Percentiles rank a stretch among this genome's conserved stretches.
Evolutionary conservation across 1,140 invertebrate species (phyloP).

Genomic region (Sogatella furcifera): DNA sequence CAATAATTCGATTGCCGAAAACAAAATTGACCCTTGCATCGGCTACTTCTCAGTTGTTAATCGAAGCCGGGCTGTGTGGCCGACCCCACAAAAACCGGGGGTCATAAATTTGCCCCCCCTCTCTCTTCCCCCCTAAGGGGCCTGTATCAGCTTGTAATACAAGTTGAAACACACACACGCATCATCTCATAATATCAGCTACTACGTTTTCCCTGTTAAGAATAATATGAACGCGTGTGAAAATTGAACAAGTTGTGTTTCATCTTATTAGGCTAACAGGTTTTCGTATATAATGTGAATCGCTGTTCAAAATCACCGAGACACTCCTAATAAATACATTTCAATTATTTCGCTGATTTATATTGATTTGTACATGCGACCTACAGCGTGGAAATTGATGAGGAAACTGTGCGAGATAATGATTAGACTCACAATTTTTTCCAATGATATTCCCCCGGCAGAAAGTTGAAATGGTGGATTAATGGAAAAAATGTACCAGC

Average conservation of each 20-base stretch:
- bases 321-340: background rate
- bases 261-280: no score
- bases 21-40: background rate
- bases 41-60: background rate
- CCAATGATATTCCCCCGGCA: no score
- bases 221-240: background rate
- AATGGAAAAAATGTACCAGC: no score
- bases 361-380: no score
- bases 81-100: background rate
- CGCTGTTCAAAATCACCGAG: no score
- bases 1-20: no score
- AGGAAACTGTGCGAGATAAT: no score
- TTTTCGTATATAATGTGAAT: no score
- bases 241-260: no score
- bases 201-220: background rate
- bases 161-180: background rate
- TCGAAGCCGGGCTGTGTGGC: background rate
- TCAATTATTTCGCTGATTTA: background rate
- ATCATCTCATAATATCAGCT: background rate
- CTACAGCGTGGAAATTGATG: no score
- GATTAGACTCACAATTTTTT: no score
- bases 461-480: no score
- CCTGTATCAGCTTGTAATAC: background rate
- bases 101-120: background rate
- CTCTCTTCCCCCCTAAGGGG: background rate